Evolutionary conservation across 2,113 vertebrate species (phyloP).

Genomic region (Anolis sagrei): DNA sequence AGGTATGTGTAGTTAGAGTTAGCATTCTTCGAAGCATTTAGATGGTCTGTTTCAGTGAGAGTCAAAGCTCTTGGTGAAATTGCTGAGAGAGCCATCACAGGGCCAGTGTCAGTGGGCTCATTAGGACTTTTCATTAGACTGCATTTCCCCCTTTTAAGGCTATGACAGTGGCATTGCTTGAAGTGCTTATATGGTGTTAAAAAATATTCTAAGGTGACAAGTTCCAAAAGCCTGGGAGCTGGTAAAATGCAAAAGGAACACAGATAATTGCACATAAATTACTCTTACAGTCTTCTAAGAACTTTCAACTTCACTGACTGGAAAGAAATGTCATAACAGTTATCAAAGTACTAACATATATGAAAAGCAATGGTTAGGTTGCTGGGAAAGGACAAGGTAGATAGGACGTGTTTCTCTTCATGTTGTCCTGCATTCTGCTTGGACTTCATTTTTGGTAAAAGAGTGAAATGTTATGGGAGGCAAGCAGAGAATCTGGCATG

Average conservation of each 20-base stretch:
- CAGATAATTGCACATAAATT: constrained; percentile 76
- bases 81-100: constrained; percentile 68
- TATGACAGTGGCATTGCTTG: constrained; percentile 68
- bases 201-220: constrained; percentile 72
- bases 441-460: background rate
- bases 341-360: constrained; percentile 68
- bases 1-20: too few relatives aligned
- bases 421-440: background rate
- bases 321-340: constrained; percentile 70
- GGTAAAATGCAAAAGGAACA: constrained; percentile 65
- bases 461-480: too few relatives aligned
- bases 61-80: constrained; percentile 68
- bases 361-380: constrained; percentile 43
- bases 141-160: constrained; percentile 61
- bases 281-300: constrained; percentile 72
- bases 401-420: background rate
- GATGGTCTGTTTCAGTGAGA: constrained; percentile 62
- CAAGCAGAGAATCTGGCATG: background rate
- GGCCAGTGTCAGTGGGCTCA: constrained; percentile 69
- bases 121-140: constrained; percentile 70
- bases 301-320: constrained; percentile 66
- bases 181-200: constrained; percentile 63
- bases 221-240: constrained; percentile 56
- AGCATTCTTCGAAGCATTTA: background rate
- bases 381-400: constrained; percentile 1